phyloP scores from a whole-genome alignment of 2,113 vertebrate species.

The Hemichromis elongatus region DNA sequence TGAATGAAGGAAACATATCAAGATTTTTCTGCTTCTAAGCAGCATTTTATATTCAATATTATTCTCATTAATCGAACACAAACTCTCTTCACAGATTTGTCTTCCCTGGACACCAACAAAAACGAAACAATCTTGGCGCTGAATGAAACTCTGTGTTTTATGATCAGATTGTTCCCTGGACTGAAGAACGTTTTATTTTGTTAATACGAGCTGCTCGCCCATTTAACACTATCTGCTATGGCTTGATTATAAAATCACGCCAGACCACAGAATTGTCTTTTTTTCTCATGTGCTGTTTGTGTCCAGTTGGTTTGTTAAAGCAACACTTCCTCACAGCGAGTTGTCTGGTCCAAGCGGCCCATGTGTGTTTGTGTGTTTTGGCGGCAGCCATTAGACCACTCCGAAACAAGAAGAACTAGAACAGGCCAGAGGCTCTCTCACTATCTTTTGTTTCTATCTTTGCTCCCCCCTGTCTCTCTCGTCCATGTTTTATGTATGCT shows the following conservation, averaged over 20 bases:
- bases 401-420: slow-evolving; percentile 43
- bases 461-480: neutral
- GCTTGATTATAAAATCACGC: neutral
- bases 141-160: neutral
- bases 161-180: neutral
- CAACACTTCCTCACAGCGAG: neutral
- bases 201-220: neutral
- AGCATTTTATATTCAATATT: neutral
- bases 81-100: neutral
- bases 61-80: neutral
- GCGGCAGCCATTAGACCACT: slow-evolving; percentile 43
- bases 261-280: neutral
- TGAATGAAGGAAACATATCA: neutral
- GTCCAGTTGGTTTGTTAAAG: neutral
- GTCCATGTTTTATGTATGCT: neutral
- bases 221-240: neutral
- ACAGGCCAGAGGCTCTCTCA: slow-evolving; percentile 44
- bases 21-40: neutral
- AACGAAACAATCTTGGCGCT: neutral
- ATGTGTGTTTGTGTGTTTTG: neutral
- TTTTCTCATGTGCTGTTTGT: neutral
- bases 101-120: neutral
- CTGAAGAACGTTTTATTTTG: neutral
- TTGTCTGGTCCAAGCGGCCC: neutral
- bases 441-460: slow-evolving; percentile 1